Base-by-base conservation (phyloP, 2,113 vertebrate genomes). In the Rhabdornis inornatus region DNA sequence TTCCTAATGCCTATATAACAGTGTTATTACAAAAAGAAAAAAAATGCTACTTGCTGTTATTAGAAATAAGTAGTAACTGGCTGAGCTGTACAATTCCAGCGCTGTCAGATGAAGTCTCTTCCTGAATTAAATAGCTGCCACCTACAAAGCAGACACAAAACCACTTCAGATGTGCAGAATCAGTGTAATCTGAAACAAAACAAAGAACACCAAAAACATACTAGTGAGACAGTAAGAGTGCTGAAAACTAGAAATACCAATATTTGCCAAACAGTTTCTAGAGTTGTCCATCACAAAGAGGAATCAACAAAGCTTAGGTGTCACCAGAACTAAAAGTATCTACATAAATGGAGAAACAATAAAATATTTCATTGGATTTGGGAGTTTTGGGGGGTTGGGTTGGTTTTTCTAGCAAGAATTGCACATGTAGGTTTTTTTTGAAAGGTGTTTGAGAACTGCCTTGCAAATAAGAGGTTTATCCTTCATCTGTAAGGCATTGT, bases 111-210 rank as follows among this genome's bases (percentile, higher is more conserved):
- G 69, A 97, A 95, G 56, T 94, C 74, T 91, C 88, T 55, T 90
- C 37, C 72, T 96, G 65, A 95, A 64, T 87, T 91, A 82, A 90
- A 96, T 91, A 96, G 80, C 57, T 71, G 63, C 65, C 93, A 94
- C 83, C 75, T 85, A 94, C 76, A 52, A 66, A 92, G 56, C 64
- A 95, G 78, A 83, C 65, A 78, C 13, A 23, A 91, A 94, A 63
- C 47, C 50, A 88, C 66, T 85, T 94, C 66, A 84, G 65, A 87
- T 95, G 74, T 61, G 37, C 70, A 42, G 64, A 91, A 83, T 47
- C 45, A 7, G 44, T 13, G 37, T 59, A 83, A 96, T 71, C 71
- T 96, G 60, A 96, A 93, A 88, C 60, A 93, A 96, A 95, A 81
- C 39, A 53, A 76, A n/a, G 40, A 70, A 63, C 81, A 37, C 21